Conservation (phyloP, 2,113 vertebrate species). For the Phoxinus phoxinus region DNA sequence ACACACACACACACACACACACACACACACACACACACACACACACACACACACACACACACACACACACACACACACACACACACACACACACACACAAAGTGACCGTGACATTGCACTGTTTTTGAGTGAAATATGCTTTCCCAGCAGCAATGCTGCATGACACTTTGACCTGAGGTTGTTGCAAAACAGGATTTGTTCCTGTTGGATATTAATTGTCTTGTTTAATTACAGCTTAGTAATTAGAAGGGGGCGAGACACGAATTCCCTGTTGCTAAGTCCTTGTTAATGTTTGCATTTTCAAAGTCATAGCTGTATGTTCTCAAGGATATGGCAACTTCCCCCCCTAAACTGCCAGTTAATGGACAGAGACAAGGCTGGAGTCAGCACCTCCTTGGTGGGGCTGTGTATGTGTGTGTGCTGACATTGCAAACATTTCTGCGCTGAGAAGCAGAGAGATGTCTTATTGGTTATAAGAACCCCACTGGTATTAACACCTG, state of each 20-base stretch:
- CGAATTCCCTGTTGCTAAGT: constrained; percentile 60
- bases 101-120: constrained; percentile 20
- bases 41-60: neutral
- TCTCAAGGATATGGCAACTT: constrained; percentile 56
- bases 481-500: constrained; percentile 60
- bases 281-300: constrained; percentile 46
- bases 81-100: neutral
- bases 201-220: constrained; percentile 62
- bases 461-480: constrained; percentile 35
- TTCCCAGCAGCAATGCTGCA: constrained; percentile 26
- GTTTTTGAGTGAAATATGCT: constrained; percentile 39
- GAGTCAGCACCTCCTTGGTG: constrained; percentile 56
- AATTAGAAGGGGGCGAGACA: constrained; percentile 57
- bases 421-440: constrained; percentile 52
- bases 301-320: constrained; percentile 59
- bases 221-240: constrained; percentile 69
- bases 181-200: constrained; percentile 33
- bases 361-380: constrained; percentile 60
- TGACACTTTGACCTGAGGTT: constrained; percentile 58
- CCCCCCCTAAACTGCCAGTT: constrained; percentile 50
- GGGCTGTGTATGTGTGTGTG: constrained; percentile 34
- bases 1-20: neutral
- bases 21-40: neutral
- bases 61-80: neutral
- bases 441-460: constrained; percentile 3